Evolutionary conservation across 2,113 vertebrate genomes (phyloP), one percentile per base, ranked within the genome.

Genomic region (Alethe castanea): DNA sequence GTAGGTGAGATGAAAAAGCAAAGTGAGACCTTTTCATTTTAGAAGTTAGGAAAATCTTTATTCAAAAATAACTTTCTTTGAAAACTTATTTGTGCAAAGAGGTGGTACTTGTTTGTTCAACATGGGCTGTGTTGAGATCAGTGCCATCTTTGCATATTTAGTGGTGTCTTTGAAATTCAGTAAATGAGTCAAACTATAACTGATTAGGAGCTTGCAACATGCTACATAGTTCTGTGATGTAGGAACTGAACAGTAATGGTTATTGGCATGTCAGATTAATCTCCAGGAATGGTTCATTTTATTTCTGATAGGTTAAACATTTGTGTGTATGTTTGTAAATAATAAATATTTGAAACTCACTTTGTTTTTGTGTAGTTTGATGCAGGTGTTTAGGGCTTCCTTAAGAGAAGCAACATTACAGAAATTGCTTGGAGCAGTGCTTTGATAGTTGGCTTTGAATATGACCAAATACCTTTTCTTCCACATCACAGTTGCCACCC

Each of bases 341-440:
- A 89, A 53, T 33, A 59, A 61, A 89, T 91, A 18, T 86, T 94
- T 89, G 88, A 24, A 24, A n/a, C 53, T 90, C 20, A 2, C 67
- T 94, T 93, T 90, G 67, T 96, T 90, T 95, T 69, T 22, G 1
- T 85, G 19, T 19, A 19, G 72, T 59, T 91, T 80, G 93, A 82
- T 95, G 65, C 56, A 96, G 95, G 48, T 97, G 94, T 88, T 97
- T 82, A 94, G 94, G 81, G 66, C 81, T 96, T 96, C 69, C 74
- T 91, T 91, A 91, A 72, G 8, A 81, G 66, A 94, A 94, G 18
- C 81, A 88, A 62, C 52, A 35, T 86, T 86, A 26, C 45, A 92
- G 83, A 89, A 85, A 45, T 67, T 52, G 73, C 86, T 96, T 62
- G 26, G 65, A 94, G 91, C 71, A 67, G 12, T 71, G 64, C 78